phyloP scores from a whole-genome alignment of 2,113 vertebrate species.

The Thymallus thymallus region DNA sequence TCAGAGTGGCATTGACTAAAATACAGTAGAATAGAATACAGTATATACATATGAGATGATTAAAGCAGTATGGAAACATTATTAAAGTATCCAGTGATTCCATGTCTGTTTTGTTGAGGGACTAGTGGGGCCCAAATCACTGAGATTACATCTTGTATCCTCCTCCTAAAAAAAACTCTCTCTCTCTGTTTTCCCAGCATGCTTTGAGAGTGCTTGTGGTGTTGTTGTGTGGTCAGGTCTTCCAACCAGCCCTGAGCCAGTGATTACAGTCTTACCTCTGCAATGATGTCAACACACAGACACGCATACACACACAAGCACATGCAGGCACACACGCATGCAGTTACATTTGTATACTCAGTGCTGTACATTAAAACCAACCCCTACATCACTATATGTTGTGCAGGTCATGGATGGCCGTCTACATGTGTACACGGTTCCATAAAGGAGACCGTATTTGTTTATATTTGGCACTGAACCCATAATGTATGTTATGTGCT shows the following conservation, averaged over 20 bases:
- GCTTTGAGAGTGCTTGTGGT: constrained; percentile 18
- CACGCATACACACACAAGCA: background rate
- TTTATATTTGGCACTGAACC: background rate
- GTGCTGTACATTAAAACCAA: background rate
- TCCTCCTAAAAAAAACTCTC: background rate
- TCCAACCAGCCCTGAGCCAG: background rate
- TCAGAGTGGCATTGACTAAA: too few relatives aligned
- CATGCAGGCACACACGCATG: too few relatives aligned
- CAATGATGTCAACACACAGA: background rate
- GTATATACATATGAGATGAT: too few relatives aligned
- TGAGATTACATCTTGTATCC: too few relatives aligned
- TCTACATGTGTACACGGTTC: too few relatives aligned
- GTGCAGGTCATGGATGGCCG: background rate
- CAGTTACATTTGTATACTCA: background rate
- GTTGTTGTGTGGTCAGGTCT: background rate
- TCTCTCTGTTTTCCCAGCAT: background rate
- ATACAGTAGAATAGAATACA: too few relatives aligned
- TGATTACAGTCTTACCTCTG: background rate
- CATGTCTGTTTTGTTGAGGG: too few relatives aligned
- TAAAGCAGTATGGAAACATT: too few relatives aligned
- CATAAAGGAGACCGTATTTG: background rate
- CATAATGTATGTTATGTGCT: background rate
- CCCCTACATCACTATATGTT: background rate
- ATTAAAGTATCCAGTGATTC: too few relatives aligned
- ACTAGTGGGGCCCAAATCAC: too few relatives aligned